A percentile compares a stretch with the other conserved stretches of the same genome.
These are phyloP conservation scores for Rhaphigaster nebulosa DNA, from an alignment of 2,888 invertebrate species.

Conservation along the genomic window DNA sequence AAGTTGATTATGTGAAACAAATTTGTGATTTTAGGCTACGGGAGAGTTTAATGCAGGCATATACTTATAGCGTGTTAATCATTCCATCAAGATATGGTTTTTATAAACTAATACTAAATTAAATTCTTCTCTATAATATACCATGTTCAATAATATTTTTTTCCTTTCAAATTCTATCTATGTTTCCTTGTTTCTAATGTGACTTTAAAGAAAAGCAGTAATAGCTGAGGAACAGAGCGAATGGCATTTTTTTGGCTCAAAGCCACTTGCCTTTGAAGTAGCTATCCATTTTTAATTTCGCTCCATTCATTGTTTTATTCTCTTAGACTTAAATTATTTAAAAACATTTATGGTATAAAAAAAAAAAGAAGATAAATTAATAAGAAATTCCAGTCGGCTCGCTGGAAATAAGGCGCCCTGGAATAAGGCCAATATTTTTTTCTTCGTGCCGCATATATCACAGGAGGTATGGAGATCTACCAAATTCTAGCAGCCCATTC, in stretches of 20 bases:
- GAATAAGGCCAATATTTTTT: slow-evolving; percentile 29
- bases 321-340: not conserved
- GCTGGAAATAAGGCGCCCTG: slow-evolving; percentile 24
- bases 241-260: not conserved
- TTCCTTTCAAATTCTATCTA: too few species aligned
- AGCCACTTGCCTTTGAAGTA: not conserved
- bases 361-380: not conserved
- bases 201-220: not conserved
- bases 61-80: too few species aligned
- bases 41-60: too few species aligned
- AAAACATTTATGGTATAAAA: not conserved
- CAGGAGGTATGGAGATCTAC: not conserved
- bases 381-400: slow-evolving; percentile 16
- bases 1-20: too few species aligned
- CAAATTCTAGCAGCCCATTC: not conserved
- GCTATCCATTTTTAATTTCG: not conserved
- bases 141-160: too few species aligned
- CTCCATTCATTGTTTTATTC: not conserved
- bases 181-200: not conserved
- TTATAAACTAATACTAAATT: too few species aligned
- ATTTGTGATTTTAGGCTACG: too few species aligned
- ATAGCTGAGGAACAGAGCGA: not conserved
- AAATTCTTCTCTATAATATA: too few species aligned
- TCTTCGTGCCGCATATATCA: slow-evolving; percentile 14
- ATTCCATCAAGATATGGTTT: too few species aligned